Conservation (phyloP, 2,797 vertebrate species). For the Sphaeramia orbicularis region DNA sequence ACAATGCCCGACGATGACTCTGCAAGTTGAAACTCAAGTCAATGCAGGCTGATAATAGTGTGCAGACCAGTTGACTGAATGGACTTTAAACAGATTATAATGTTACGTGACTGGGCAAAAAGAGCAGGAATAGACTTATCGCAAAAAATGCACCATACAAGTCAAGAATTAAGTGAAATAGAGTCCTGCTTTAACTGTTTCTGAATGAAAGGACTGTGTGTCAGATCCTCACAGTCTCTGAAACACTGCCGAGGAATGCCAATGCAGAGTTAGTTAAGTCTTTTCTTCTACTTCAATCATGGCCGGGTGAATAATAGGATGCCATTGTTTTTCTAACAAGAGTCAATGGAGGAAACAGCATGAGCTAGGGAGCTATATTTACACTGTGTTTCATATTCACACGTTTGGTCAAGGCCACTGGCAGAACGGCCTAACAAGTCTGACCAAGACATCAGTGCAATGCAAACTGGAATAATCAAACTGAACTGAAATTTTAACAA, state of each 20-base stretch:
- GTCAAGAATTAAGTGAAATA: conserved; percentile 11
- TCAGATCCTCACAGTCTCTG: not conserved
- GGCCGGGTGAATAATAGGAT: conserved; percentile 75
- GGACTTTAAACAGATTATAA: conserved; percentile 6
- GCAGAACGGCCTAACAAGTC: conserved; percentile 31
- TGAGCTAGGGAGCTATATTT: conserved; percentile 78
- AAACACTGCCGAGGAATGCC: conserved; percentile 33
- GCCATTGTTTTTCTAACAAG: conserved; percentile 83
- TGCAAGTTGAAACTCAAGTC: conserved; percentile 37
- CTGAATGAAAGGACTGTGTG: not conserved
- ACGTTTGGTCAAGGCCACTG: conserved; percentile 68
- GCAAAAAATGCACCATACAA: not conserved
- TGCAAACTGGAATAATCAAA: conserved; percentile 15
- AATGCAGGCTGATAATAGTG: conserved; percentile 36
- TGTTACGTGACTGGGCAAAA: conserved; percentile 13
- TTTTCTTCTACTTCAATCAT: conserved; percentile 59
- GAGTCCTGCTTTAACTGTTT: not conserved
- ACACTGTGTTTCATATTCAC: conserved; percentile 70
- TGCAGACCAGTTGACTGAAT: not conserved
- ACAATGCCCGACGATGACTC: conserved; percentile 64
- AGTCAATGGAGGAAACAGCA: conserved; percentile 75
- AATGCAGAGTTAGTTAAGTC: conserved; percentile 8
- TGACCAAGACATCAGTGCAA: conserved; percentile 4
- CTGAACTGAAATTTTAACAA: too few relatives aligned
- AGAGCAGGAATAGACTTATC: conserved; percentile 22